phyloP scores from a whole-genome alignment of 2,113 vertebrate species.

The Bubo blakistoni region DNA sequence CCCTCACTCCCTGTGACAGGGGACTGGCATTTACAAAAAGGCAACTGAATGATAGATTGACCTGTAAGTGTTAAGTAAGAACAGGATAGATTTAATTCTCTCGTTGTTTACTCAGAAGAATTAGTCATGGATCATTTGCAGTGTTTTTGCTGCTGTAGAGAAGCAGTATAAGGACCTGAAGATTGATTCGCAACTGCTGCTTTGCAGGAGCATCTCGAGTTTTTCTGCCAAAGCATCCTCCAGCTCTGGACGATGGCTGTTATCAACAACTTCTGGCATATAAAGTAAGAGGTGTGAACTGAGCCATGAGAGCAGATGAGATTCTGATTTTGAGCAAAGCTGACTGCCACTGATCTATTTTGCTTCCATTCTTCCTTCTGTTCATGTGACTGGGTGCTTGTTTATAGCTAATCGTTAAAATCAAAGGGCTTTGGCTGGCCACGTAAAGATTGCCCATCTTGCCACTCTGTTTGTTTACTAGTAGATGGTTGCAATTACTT shows the following conservation, averaged over 20 bases:
- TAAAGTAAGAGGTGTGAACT: accelerated
- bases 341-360: background rate
- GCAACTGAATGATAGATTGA: background rate
- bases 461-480: background rate
- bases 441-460: background rate
- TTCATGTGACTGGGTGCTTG: background rate
- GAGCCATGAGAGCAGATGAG: background rate
- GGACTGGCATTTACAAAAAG: background rate
- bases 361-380: background rate
- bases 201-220: background rate
- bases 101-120: background rate
- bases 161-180: background rate
- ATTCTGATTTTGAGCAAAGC: background rate
- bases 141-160: background rate
- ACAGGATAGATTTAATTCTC: background rate
- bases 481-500: background rate
- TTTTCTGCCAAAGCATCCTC: background rate
- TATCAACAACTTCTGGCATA: background rate
- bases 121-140: constrained; percentile 16
- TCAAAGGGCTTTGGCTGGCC: background rate
- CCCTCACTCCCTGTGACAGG: background rate
- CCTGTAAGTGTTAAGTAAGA: background rate
- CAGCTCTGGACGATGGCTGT: background rate
- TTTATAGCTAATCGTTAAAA: background rate
- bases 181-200: background rate